Base-by-base conservation (phyloP, 1,140 invertebrate species). In the Antheraea pernyi region DNA sequence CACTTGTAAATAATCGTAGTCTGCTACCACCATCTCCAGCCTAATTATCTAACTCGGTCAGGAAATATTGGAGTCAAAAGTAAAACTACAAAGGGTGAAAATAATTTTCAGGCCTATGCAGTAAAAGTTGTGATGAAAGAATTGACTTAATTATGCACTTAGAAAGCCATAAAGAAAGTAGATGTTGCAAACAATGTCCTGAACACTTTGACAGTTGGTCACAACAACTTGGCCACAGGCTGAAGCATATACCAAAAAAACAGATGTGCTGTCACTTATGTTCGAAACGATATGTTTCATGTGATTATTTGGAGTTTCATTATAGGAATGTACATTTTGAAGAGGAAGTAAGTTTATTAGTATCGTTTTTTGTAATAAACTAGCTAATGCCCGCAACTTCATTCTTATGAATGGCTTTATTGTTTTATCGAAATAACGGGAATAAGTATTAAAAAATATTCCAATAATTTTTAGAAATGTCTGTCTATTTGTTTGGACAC, bases 101-200 rank as follows among this genome's bases (percentile, higher is more conserved):
- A 53, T 53, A 3, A 42, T 53, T 86, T 87, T 39, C 76, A 90
- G 88, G 88, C 62, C 66, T 91, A 53, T 91, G 89, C 67, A 61
- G 63, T 8, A 76, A 78, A 64, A 37, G 22, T 48, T 86, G 79
- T 78, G 59, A 72, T 36, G 66, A 76, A 8, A 63, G 73, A 68
- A 46, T 46, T 19, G 59, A 62, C 16, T 64, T 86, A 60, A 70
- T 19, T 19, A 63, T 64, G 10, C 82, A 84, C 71, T 61, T 84
- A 36, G 71, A 75, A 19, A 64, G 19, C 7, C 86, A 89, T 63
- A 79, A 77, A 61, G 70, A 59, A 3, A 62, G 61, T 59, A 76
- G 67, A n/a, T 22, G 37, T 8, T 89, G 87, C 71, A 19, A 62
- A 10, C 37, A 79, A 58, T 89, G 87, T 65, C 7, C 22, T 7